Evolutionary conservation across 2,888 invertebrate genomes (phyloP).

Genomic region (Orchesellides sinensis): DNA sequence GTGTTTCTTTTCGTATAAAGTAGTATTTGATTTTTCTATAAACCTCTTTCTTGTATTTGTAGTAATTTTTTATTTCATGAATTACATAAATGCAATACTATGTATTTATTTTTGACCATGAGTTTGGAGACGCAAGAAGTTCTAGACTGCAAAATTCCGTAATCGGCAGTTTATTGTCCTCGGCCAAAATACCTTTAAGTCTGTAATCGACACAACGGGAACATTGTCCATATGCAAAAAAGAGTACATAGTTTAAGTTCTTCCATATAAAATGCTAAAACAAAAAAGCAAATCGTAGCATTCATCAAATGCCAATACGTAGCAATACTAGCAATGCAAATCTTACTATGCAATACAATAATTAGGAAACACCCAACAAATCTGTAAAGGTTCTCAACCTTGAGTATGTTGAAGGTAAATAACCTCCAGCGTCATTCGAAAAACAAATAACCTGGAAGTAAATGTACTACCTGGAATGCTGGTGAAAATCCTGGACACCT

Average conservation of each 20-base stretch:
- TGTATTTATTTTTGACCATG: slow-evolving; percentile 48
- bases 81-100: neutral
- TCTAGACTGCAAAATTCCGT: too few relatives aligned
- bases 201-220: neutral
- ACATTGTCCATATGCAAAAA: neutral
- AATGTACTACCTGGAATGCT: too few relatives aligned
- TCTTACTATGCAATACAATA: neutral
- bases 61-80: too few relatives aligned
- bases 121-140: slow-evolving; percentile 19
- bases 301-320: neutral
- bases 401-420: neutral
- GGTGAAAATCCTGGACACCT: too few relatives aligned
- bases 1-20: too few relatives aligned
- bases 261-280: too few relatives aligned
- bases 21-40: too few relatives aligned
- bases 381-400: neutral
- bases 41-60: too few relatives aligned
- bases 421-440: neutral
- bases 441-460: too few relatives aligned
- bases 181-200: slow-evolving; percentile 34
- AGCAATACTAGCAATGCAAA: neutral
- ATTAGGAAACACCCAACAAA: too few relatives aligned
- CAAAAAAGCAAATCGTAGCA: too few relatives aligned
- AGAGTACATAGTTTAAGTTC: neutral
- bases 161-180: slow-evolving; percentile 35